Base-by-base conservation (phyloP, 2,888 invertebrate species). In the Andrena bucephala region DNA sequence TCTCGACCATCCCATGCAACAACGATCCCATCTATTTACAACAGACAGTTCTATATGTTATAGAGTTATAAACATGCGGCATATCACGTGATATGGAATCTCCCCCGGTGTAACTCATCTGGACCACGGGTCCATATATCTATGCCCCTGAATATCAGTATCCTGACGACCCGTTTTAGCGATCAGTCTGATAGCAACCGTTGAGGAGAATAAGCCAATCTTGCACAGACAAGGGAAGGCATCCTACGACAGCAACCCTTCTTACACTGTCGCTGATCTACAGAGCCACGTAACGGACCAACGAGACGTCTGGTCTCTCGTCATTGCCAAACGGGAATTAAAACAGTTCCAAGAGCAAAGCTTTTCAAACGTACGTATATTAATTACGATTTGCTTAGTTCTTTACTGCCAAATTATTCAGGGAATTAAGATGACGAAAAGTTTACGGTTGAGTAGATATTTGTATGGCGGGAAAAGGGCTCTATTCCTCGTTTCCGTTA, bases 171-270 rank as follows among this genome's bases (percentile, higher is more conserved):
- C 88, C 90, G 88, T 91, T 90, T 86, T 85, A 90, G 87, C 91
- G 90, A 92, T 89, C 93, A 93, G 93, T 93, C 86, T 84, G 89
- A 86, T 90, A 85, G 91, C 87, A 89, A 85, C 89, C 90, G 91
- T 87, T 88, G 92, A 85, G 77, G 88, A 85, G 90, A 77, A 78
- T 80, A 85, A 86, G 85, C 77, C 16, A 83, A 84, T 85, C 77
- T 78, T 42, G 48, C 42, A 31, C 52, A 62, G 50, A 63, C 60
- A 33, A 16, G 50, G 65, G 54, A 57, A 65, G 33, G 42, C 16
- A 54, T 54, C 42, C 8, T 36, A 7, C 69, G 29, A 63, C 67
- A 54, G n/a, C 57, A 0, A 16, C 59, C 42, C 65, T 29, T 52
- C 24, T 52, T 52, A 1, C 24, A 24, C 24, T 24, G 10, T 27